Evolutionary conservation across 2,113 vertebrate species (phyloP).

Genomic region (Cebus imitator): DNA sequence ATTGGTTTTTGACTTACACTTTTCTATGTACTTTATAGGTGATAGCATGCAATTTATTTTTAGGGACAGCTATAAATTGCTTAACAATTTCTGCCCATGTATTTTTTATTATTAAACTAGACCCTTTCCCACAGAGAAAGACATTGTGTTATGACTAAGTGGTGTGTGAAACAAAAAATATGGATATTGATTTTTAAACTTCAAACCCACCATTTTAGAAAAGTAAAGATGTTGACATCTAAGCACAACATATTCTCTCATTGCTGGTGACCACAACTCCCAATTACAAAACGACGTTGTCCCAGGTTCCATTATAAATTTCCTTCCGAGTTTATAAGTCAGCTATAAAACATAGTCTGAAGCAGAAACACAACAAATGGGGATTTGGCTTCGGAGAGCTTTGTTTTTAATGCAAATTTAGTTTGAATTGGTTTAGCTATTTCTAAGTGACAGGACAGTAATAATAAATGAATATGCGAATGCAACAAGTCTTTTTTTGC

Average conservation of each 20-base stretch:
- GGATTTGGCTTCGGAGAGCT: neutral
- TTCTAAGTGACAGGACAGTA: neutral
- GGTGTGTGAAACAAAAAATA: neutral
- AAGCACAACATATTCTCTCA: neutral
- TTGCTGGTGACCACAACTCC: neutral
- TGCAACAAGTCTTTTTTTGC: neutral
- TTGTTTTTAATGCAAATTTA: constrained; percentile 53
- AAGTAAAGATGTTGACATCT: neutral
- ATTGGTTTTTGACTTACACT: neutral
- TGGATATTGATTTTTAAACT: constrained; percentile 38
- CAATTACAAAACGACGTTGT: neutral
- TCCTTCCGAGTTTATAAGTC: neutral
- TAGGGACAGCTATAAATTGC: neutral
- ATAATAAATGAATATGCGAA: neutral
- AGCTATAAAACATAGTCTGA: neutral
- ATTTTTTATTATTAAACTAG: constrained; percentile 11
- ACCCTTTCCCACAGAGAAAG: neutral
- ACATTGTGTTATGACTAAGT: neutral
- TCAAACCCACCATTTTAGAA: neutral
- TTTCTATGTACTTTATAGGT: neutral
- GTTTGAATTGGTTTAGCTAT: constrained; percentile 28
- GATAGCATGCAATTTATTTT: constrained; percentile 25
- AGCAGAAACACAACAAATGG: neutral
- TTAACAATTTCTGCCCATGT: neutral
- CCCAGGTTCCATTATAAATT: neutral